Base-by-base conservation (phyloP, 1,140 invertebrate genomes). In the Pseudachorutes palmiensis region DNA sequence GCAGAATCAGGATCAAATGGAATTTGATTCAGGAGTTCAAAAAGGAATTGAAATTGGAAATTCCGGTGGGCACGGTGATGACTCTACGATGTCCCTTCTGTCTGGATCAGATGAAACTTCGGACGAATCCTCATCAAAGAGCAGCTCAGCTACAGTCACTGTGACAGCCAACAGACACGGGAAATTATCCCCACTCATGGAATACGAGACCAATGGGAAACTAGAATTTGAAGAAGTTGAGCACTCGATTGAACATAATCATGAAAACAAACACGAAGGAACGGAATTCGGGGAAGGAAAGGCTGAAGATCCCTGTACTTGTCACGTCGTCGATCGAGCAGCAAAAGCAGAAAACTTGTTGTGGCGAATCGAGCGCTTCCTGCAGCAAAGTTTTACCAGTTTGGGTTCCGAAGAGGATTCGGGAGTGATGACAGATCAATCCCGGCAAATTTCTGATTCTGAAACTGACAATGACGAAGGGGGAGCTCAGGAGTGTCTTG, bases 401-500 rank as follows among this genome's bases (percentile, higher is more conserved):
- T 60, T 72, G 29, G 72, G 72, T 1, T 70, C 66, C 41, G 86
- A 88, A 70, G 83, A 85, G 55, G 86, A 88, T 74, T 88, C 86
- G 9, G 87, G 86, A 14, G 85, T 88, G 0, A 87, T 85, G 1
- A 85, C 84, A 0, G 86, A 88, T 74, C 81, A 87, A 75, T 87
- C 86, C 69, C 79, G 85, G 41, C 83, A 85, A 65, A 82, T 87
- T 66, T 87, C 86, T 0, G 86, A 87, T 72, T 83, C 80, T 9
- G 85, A 86, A 58, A 84, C 84, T 0, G 85, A 86, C 64, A 82
- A 83, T 1, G 86, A 87, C 68, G 71, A 29, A 79, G 80, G 51
- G 9, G 9, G 9, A 9, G 36, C 19, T 9, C 36, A 45, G 36
- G 19, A 45, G 9, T 19, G 19, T 12, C 36, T 19, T 12, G 19